A percentile compares a stretch with the other conserved stretches of the same genome.
These are phyloP conservation scores for Tachystola acroxantha DNA, from an alignment of 2,888 invertebrate species.

Conservation along the genomic window DNA sequence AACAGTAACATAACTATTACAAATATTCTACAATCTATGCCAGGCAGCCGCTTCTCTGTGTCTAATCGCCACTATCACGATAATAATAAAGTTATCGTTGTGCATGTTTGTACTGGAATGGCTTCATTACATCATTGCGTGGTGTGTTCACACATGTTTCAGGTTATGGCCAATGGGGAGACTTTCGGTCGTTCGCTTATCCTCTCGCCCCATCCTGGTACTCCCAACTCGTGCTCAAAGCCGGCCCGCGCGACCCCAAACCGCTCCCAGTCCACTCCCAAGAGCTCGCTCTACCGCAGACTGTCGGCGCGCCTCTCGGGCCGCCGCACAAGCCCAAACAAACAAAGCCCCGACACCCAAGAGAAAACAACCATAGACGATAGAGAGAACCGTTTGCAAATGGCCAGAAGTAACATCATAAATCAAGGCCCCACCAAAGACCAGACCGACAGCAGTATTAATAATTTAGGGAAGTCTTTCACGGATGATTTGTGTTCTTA, in stretches of 20 bases:
- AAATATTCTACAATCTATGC: conserved; percentile 16
- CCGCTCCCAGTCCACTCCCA: conserved; percentile 65
- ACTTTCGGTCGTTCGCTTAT: conserved; percentile 81
- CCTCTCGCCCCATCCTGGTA: conserved; percentile 69
- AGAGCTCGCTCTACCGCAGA: conserved; percentile 67
- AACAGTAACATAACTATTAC: conserved; percentile 2
- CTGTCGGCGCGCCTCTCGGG: conserved; percentile 69
- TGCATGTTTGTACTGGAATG: conserved; percentile 77
- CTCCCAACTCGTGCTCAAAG: conserved; percentile 49
- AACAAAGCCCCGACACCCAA: conserved; percentile 25
- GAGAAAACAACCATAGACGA: conserved; percentile 33
- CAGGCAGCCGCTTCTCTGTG: conserved; percentile 51
- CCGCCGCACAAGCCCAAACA: conserved; percentile 44
- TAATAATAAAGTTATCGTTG: conserved; percentile 47
- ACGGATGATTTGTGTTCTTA: conserved; percentile 42
- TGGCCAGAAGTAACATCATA: conserved; percentile 50
- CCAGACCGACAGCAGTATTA: conserved; percentile 47
- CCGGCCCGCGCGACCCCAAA: conserved; percentile 56
- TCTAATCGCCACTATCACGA: conserved; percentile 55
- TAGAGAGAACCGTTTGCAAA: conserved; percentile 48
- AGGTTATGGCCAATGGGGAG: conserved; percentile 84
- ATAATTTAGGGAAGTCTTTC: conserved; percentile 51
- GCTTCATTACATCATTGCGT: conserved; percentile 79
- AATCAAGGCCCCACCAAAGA: conserved; percentile 42
- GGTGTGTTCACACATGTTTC: conserved; percentile 81